Evolutionary conservation across 2,888 invertebrate species (phyloP).

Genomic region (Lasioglossum malachurum): DNA sequence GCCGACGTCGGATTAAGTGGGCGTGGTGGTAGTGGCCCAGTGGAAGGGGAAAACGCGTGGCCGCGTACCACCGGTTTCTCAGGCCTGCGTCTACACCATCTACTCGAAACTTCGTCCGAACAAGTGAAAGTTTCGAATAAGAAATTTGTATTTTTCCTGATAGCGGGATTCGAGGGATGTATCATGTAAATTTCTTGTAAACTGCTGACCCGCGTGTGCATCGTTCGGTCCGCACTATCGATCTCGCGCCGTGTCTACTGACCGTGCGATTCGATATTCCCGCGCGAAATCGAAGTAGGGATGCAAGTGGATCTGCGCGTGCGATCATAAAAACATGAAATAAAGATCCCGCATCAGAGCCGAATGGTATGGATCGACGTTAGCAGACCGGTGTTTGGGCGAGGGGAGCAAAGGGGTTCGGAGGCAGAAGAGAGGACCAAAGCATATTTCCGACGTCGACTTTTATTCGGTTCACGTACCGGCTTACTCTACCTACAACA

Average conservation of each 20-base stretch:
- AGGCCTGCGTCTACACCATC: not conserved
- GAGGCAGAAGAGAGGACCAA: not conserved
- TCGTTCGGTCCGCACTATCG: slow-evolving; percentile 38
- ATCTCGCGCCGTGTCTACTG: slow-evolving; percentile 37
- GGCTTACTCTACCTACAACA: slow-evolving; percentile 41
- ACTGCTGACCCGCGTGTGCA: not conserved
- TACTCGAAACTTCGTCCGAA: not conserved
- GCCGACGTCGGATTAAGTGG: too few species aligned
- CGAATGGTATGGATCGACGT: slow-evolving; percentile 30
- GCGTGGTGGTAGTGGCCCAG: too few species aligned
- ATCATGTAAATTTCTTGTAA: slow-evolving; percentile 31
- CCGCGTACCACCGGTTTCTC: too few species aligned
- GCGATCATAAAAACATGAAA: slow-evolving; percentile 66
- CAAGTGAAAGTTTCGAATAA: not conserved
- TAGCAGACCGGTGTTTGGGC: slow-evolving; percentile 39
- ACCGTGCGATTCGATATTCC: slow-evolving; percentile 40
- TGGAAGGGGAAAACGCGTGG: too few species aligned
- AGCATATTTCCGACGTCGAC: slow-evolving; percentile 72
- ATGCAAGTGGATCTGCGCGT: slow-evolving; percentile 26
- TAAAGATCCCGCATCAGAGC: slow-evolving; percentile 64
- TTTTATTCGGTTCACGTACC: slow-evolving; percentile 74
- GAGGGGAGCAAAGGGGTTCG: slow-evolving; percentile 52
- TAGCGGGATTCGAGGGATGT: not conserved
- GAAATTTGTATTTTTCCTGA: not conserved
- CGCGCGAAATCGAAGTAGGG: slow-evolving; percentile 19